Conservation (phyloP, 1,140 invertebrate species). For the Pseudachorutes palmiensis region DNA sequence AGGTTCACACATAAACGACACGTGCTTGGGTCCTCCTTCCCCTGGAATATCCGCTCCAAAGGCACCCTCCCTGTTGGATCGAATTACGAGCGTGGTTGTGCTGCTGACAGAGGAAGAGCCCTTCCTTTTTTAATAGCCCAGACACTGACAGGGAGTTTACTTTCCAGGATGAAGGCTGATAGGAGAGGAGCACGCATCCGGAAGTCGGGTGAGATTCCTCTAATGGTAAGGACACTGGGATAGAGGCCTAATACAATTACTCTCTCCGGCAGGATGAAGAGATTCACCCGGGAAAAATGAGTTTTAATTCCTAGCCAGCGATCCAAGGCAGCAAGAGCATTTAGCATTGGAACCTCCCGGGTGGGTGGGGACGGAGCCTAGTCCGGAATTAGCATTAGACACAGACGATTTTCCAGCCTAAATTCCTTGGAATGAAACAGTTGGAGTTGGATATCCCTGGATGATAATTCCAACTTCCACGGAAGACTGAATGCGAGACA, state of each 20-base stretch:
- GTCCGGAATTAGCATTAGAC: constrained; percentile 33
- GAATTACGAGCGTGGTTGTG: constrained; percentile 2
- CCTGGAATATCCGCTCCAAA: neutral
- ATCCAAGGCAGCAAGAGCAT: no score
- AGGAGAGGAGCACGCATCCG: no score
- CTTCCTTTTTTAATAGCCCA: constrained; percentile 7
- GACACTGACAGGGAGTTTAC: neutral
- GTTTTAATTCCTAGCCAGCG: no score
- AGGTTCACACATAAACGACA: constrained; percentile 24
- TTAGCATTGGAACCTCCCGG: no score
- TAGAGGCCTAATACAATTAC: no score
- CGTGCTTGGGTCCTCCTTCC: constrained; percentile 21
- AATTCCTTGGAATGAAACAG: constrained; percentile 30
- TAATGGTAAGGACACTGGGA: no score
- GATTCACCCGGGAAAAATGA: no score
- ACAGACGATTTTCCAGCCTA: constrained; percentile 34
- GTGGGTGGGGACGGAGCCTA: constrained; percentile 20
- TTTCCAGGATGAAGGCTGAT: no score
- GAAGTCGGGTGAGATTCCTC: no score
- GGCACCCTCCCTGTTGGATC: neutral
- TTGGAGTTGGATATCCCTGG: constrained; percentile 4
- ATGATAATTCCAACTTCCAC: neutral
- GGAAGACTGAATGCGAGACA: neutral
- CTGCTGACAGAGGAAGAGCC: neutral
- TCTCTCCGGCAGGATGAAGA: no score